Percentiles rank a stretch among this genome's conserved stretches.
These are phyloP conservation scores for Drosophila suboccidentalis DNA, from an alignment of 2,888 invertebrate species.

Conservation along the genomic window DNA sequence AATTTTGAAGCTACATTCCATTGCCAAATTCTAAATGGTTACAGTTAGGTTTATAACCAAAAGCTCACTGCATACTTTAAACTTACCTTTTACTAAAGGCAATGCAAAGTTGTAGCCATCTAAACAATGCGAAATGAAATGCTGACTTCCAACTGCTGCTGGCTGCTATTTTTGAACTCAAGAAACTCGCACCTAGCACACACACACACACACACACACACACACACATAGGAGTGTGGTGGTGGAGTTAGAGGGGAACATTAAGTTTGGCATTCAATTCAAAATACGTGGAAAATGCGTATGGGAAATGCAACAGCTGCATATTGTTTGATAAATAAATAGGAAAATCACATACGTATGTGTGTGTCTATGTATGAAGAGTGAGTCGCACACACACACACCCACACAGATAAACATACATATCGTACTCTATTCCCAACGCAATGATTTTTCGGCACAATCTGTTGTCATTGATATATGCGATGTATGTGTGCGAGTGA, in stretches of 20 bases:
- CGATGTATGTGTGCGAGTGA: background rate
- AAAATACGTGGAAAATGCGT: constrained; percentile 67
- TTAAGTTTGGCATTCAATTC: constrained; percentile 64
- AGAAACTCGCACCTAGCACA: constrained; percentile 30
- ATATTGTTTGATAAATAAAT: constrained; percentile 75
- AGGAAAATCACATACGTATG: constrained; percentile 36
- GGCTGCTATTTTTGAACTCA: constrained; percentile 34
- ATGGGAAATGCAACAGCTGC: constrained; percentile 77
- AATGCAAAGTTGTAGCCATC: constrained; percentile 44
- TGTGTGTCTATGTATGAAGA: constrained; percentile 3
- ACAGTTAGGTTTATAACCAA: constrained; percentile 36
- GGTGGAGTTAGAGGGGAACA: constrained; percentile 17
- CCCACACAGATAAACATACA: constrained; percentile 9
- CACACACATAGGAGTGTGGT: background rate
- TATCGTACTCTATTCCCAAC: constrained; percentile 40
- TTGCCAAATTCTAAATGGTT: constrained; percentile 34
- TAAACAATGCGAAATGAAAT: constrained; percentile 53
- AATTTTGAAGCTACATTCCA: constrained; percentile 44
- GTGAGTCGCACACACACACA: constrained; percentile 3
- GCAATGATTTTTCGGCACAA: constrained; percentile 66
- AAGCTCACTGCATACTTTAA: constrained; percentile 48
- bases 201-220: background rate
- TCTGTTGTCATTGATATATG: constrained; percentile 62
- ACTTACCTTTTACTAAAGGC: constrained; percentile 15
- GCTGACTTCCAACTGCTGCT: constrained; percentile 22